Base-by-base conservation (phyloP, 2,797 vertebrate species). In the Halcyon badia region DNA sequence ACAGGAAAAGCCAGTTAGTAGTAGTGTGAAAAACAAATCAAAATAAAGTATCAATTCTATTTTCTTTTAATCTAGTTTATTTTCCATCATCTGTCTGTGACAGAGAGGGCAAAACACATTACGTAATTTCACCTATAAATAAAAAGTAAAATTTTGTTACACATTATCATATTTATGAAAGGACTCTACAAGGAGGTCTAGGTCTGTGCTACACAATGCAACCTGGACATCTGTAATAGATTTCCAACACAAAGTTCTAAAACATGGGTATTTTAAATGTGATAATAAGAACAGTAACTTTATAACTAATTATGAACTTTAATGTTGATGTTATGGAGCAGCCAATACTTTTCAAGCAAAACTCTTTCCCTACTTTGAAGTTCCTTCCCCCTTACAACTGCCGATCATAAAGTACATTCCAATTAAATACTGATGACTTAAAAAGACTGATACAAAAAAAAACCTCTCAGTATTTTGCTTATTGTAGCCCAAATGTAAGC, bases 21-120 rank as follows among this genome's bases (percentile, higher is more conserved):
- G n/a, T 6, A 70, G 10, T 10, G 48, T 1, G 4, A 44, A 71
- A n/a, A 7, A 0, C 4, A 48, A 35, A 56, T 1, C 3, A 78
- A 91, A 76, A 58, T 11, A 44, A 72, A 89, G 5, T 25, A 65
- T 35, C 11, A 14, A 3, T 49, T 89, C 19, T 54, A 16, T 58
- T 84, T 51, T 76, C 26, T 76, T 61, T 83, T n/a, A 64, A 20
- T 66, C 17, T 83, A 2, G 4, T 54, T 77, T 89, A 37, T 46
- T 73, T 95, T 83, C 41, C 9, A 48, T 62, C 7, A 90, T 19
- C 24, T 75, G 3, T 31, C 35, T 73, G n/a, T 75, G 60, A 80
- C 5, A 83, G 14, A 65, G 20, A 73, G 8, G 11, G 26, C 5
- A 88, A 52, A 88, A 75, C 9, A 81, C 1, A 5, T 35, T 44